phyloP scores from a whole-genome alignment of 2,888 invertebrate genomes.

The Linyphia triangularis region DNA sequence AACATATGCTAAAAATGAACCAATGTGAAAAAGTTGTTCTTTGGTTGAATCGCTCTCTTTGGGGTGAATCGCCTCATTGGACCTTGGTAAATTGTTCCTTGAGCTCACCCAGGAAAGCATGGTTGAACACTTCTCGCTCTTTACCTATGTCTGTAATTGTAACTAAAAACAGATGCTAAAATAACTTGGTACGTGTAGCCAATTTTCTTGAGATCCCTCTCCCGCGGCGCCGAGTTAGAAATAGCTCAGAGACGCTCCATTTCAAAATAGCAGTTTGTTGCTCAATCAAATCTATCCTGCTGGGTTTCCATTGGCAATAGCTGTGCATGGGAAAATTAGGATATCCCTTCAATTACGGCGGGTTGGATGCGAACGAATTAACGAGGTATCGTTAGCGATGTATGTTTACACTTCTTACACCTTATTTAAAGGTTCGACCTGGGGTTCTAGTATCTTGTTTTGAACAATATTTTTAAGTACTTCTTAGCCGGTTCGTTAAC shows the following conservation, averaged over 20 bases:
- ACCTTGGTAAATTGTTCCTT: too few relatives aligned
- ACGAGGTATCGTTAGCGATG: too few relatives aligned
- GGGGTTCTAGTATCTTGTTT: too few relatives aligned
- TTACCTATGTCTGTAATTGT: conserved; percentile 37
- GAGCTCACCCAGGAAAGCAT: not conserved
- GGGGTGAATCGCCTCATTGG: not conserved
- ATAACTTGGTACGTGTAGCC: conserved; percentile 54
- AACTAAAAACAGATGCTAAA: conserved; percentile 55
- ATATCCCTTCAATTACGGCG: too few relatives aligned
- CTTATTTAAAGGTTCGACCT: too few relatives aligned
- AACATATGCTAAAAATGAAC: too few relatives aligned
- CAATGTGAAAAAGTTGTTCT: too few relatives aligned
- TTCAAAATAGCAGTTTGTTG: conserved; percentile 49
- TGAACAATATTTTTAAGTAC: too few relatives aligned
- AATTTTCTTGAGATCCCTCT: conserved; percentile 39
- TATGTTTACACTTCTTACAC: too few relatives aligned
- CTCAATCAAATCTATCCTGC: conserved; percentile 37
- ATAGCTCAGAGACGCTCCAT: conserved; percentile 43
- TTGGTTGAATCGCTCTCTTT: too few relatives aligned
- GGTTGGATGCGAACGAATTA: too few relatives aligned
- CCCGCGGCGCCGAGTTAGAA: conserved; percentile 56
- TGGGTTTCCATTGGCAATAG: conserved; percentile 36
- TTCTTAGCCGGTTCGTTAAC: too few relatives aligned
- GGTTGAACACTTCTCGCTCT: conserved; percentile 3
- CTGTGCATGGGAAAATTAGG: not conserved